These are phyloP conservation scores for Cydia fagiglandana DNA, from an alignment of 1,140 invertebrate genomes.

Conservation along the genomic window DNA sequence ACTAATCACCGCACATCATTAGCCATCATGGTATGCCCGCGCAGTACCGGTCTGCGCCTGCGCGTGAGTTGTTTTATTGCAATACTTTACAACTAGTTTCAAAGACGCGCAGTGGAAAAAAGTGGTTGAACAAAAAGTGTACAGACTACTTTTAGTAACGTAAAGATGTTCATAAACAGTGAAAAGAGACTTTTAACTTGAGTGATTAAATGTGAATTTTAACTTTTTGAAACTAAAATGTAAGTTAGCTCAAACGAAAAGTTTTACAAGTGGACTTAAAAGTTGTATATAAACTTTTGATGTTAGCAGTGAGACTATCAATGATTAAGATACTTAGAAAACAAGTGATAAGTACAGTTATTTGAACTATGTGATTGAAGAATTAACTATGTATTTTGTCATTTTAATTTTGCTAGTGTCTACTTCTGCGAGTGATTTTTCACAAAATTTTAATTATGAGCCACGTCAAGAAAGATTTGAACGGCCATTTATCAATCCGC, in stretches of 20 bases:
- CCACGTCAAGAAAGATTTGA: slow-evolving; percentile 11
- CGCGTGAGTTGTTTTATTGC: slow-evolving; percentile 13
- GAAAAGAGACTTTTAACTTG: background rate
- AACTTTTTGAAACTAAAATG: background rate
- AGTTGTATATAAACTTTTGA: background rate
- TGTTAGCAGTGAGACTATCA: background rate
- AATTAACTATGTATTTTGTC: slow-evolving; percentile 15
- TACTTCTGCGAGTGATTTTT: background rate
- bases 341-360: background rate
- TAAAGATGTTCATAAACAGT: background rate
- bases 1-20: slow-evolving; percentile 20
- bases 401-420: background rate
- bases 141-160: background rate
- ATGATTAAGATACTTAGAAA: background rate
- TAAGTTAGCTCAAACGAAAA: background rate
- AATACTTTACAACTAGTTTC: background rate
- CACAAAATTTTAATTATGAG: background rate
- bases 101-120: background rate
- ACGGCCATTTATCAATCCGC: background rate
- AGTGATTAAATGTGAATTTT: background rate
- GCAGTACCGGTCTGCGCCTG: slow-evolving; percentile 13
- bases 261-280: background rate
- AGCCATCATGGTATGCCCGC: background rate
- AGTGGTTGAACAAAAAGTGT: background rate
- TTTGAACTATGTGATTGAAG: background rate